Conservation (phyloP, 2,797 vertebrate genomes). For the Acipenser oxyrinchus region DNA sequence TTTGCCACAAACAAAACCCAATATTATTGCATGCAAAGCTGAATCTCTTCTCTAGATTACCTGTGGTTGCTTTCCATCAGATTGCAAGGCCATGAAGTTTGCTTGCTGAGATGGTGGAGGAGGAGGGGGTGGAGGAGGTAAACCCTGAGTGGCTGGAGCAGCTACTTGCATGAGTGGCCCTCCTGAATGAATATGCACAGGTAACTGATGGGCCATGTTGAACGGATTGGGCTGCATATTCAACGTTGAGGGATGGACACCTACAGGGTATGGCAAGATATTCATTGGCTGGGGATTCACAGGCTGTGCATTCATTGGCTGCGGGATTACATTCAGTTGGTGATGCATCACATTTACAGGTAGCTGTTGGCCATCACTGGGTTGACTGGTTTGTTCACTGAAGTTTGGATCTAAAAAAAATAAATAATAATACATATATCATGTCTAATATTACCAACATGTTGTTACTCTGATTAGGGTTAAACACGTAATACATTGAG, state of each 20-base stretch:
- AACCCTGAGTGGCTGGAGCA: conserved; percentile 75
- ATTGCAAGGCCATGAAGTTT: conserved; percentile 62
- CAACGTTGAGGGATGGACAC: conserved; percentile 64
- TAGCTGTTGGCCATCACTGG: conserved; percentile 68
- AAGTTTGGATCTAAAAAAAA: conserved; percentile 65
- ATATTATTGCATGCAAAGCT: background rate
- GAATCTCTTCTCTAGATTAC: conserved; percentile 43
- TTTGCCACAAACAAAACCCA: too few species aligned
- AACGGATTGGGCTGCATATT: conserved; percentile 73
- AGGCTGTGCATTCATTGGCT: conserved; percentile 47
- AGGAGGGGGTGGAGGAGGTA: conserved; percentile 86
- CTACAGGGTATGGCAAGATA: conserved; percentile 71
- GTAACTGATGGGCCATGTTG: conserved; percentile 69
- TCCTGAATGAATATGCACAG: conserved; percentile 76
- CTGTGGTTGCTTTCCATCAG: conserved; percentile 75
- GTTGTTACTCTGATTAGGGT: too few species aligned
- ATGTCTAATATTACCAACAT: too few species aligned
- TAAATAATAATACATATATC: background rate
- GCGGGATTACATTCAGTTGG: conserved; percentile 65
- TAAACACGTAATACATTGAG: too few species aligned
- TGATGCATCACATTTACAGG: conserved; percentile 65
- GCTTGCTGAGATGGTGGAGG: conserved; percentile 87
- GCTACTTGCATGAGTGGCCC: conserved; percentile 80
- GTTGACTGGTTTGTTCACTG: conserved; percentile 64
- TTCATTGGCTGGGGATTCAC: conserved; percentile 42